Conservation (phyloP, 2,113 vertebrate genomes). For the Taurulus bubalis region DNA sequence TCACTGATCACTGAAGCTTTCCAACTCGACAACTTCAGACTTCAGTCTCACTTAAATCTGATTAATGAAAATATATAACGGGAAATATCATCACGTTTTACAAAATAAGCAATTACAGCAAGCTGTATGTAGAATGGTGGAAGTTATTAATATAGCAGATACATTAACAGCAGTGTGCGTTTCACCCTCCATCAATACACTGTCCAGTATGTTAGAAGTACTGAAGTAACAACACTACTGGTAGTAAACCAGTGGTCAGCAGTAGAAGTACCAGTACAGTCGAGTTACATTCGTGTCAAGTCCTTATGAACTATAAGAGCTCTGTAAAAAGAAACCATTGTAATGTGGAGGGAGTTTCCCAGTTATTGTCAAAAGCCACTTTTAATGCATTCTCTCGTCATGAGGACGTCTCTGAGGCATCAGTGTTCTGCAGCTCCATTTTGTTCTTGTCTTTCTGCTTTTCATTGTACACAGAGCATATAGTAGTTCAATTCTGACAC, state of each 20-base stretch:
- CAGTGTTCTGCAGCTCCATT: background rate
- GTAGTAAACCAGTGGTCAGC: background rate
- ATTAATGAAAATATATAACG: background rate
- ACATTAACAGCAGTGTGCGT: no score
- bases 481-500: background rate
- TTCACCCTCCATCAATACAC: background rate
- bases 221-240: background rate
- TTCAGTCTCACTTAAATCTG: background rate
- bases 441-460: conserved; percentile 1
- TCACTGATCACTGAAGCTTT: background rate
- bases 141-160: background rate
- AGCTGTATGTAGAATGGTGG: background rate
- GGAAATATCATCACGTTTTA: background rate
- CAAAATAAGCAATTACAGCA: no score
- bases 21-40: background rate
- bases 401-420: background rate
- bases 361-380: conserved; percentile 7
- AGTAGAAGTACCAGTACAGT: background rate
- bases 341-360: conserved; percentile 4
- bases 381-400: conserved; percentile 8
- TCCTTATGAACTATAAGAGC: background rate
- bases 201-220: background rate
- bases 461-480: background rate
- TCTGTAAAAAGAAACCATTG: background rate
- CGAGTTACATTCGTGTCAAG: background rate